Base-by-base conservation (phyloP, 2,888 invertebrate genomes). In the Lepidocyrtinus sp. region DNA sequence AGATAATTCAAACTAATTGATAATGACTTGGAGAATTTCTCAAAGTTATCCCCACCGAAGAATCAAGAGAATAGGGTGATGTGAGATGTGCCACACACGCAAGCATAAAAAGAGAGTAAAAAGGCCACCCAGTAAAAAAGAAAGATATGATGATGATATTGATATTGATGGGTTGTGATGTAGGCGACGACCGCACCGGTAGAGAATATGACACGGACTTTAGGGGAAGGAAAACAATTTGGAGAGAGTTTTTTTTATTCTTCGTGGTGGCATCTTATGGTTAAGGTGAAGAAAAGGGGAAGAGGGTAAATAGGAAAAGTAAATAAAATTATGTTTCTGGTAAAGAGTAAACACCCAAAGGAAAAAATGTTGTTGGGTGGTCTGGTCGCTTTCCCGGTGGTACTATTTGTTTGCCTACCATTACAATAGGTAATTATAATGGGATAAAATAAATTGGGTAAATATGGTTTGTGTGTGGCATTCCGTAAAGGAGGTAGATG, bases 1-100 rank as follows among this genome's bases (percentile, higher is more conserved):
- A 17, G 22, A 25, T 76, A 59, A 65, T 77, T 77, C 65, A 55
- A 25, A 19, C 19, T 77, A 77, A 77, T 77, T 77, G 77, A 71
- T 77, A 71, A 77, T 76, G 76, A 27, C 19, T 62, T 22, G 27
- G 63, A 50, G 45, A 15, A 55, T 15, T 9, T n/a, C n/a, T n/a
- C n/a, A n/a, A n/a, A n/a, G n/a, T n/a, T n/a, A n/a, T n/a, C n/a
- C n/a, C n/a, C n/a, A n/a, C n/a, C n/a, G n/a, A n/a, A n/a, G n/a
- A n/a, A n/a, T n/a, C n/a, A n/a, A n/a, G n/a, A n/a, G n/a, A n/a
- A n/a, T n/a, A 36, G 12, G 36, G 5, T 12, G 36, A 36, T 7
- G 12, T 7, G 12, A 36, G 36, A 36, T 17, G 17, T 55, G 55
- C 55, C 55, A 55, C 55, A n/a, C n/a, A 55, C 55, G 55, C 55